phyloP scores from a whole-genome alignment of 2,113 vertebrate species.

The Prochilodus magdalenae region DNA sequence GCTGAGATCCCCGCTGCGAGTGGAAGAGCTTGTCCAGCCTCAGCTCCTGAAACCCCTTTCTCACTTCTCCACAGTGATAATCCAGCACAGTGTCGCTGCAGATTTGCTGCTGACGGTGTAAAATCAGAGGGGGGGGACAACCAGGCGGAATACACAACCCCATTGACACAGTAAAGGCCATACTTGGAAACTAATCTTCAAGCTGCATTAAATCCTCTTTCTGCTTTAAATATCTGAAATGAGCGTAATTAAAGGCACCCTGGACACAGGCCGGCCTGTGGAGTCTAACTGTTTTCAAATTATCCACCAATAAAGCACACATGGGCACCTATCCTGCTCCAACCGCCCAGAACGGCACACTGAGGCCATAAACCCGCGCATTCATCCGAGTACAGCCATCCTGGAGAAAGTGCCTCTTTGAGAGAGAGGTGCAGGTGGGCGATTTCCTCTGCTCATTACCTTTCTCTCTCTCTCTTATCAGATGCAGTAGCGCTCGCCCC shows the following conservation, averaged over 20 bases:
- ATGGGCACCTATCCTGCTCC: slow-evolving; percentile 63
- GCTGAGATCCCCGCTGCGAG: no score
- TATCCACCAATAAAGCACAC: slow-evolving; percentile 68
- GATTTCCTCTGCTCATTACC: slow-evolving; percentile 30
- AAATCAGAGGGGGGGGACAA: not conserved
- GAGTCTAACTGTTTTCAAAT: slow-evolving; percentile 69
- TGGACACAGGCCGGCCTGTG: slow-evolving; percentile 50
- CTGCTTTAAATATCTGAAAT: slow-evolving; percentile 63
- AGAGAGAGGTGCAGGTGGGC: slow-evolving; percentile 26
- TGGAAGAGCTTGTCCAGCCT: no score
- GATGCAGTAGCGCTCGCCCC: slow-evolving; percentile 20
- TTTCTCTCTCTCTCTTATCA: slow-evolving; percentile 36
- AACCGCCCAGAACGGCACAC: slow-evolving; percentile 63
- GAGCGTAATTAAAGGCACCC: slow-evolving; percentile 64
- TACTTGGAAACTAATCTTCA: not conserved
- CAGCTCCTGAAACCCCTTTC: no score
- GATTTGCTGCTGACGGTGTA: no score
- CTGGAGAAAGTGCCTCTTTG: slow-evolving; percentile 49
- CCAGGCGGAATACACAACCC: not conserved
- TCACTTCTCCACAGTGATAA: no score
- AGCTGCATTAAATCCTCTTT: not conserved
- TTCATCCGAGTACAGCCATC: slow-evolving; percentile 13
- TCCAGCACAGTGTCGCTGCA: no score
- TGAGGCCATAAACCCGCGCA: slow-evolving; percentile 43
- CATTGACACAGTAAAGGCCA: not conserved